A percentile compares a stretch with the other conserved stretches of the same genome.
phyloP scores from a whole-genome alignment of 2,113 vertebrate genomes.

The Promerops cafer region DNA sequence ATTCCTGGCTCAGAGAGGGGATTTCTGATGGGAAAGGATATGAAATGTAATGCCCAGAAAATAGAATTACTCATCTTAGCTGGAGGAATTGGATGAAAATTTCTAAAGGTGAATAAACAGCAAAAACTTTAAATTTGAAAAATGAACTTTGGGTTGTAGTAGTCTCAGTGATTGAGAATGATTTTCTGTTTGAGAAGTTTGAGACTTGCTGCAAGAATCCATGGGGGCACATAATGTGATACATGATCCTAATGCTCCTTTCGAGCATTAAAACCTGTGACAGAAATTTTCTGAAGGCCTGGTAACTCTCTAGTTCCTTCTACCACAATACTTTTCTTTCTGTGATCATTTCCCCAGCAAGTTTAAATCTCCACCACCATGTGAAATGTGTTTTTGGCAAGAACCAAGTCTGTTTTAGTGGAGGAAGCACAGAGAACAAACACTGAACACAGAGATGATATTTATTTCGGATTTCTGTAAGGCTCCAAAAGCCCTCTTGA shows the following conservation, averaged over 20 bases:
- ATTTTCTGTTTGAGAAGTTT: background rate
- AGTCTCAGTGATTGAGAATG: background rate
- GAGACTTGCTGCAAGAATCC: background rate
- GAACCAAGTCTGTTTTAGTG: background rate
- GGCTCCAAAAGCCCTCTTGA: background rate
- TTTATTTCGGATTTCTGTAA: background rate
- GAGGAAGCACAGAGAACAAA: background rate
- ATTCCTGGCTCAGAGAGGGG: background rate
- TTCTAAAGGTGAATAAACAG: background rate
- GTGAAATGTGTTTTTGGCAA: background rate
- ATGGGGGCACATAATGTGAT: rapidly evolving
- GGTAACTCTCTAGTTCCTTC: background rate
- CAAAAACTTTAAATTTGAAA: background rate
- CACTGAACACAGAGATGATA: background rate
- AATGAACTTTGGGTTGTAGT: background rate
- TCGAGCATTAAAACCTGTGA: background rate
- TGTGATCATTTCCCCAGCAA: background rate
- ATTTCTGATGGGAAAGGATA: background rate
- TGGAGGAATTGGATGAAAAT: background rate
- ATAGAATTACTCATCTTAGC: background rate
- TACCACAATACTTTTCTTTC: background rate
- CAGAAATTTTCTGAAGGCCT: background rate
- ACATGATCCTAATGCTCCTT: background rate
- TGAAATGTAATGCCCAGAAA: background rate
- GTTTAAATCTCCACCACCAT: background rate